Evolutionary conservation across 2,113 vertebrate genomes (phyloP).

Genomic region (Channa argus): DNA sequence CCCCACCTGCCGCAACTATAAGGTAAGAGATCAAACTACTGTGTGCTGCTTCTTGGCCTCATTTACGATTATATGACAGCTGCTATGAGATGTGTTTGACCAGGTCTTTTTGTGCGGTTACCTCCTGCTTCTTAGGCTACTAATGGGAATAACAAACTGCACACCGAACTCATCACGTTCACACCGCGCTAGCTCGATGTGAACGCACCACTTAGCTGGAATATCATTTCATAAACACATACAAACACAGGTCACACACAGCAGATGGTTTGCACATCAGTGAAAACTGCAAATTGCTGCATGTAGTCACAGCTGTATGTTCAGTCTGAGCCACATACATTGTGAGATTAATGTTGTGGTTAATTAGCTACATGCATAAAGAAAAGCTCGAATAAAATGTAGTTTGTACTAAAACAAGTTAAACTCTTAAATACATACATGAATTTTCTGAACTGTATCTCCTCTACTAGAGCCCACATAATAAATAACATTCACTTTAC

Average conservation of each 20-base stretch:
- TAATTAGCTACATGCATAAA: too few species aligned
- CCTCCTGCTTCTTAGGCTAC: not conserved
- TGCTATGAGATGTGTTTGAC: not conserved
- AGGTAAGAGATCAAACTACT: slow-evolving; percentile 76
- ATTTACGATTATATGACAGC: slow-evolving; percentile 14
- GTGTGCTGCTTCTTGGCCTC: slow-evolving; percentile 1
- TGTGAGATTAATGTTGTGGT: too few species aligned
- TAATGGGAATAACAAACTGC: slow-evolving; percentile 10
- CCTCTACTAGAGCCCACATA: not conserved
- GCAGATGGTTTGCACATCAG: not conserved
- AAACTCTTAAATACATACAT: not conserved
- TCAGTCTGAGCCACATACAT: too few species aligned
- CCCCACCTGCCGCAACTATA: slow-evolving; percentile 93
- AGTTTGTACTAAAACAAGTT: not conserved
- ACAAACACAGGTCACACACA: not conserved
- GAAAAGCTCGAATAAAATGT: too few species aligned
- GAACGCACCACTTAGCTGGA: not conserved
- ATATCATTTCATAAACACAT: not conserved
- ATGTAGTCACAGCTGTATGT: too few species aligned
- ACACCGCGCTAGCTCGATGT: not conserved
- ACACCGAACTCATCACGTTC: slow-evolving; percentile 1
- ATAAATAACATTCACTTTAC: not conserved
- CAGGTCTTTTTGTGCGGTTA: not conserved
- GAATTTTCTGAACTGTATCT: too few species aligned
- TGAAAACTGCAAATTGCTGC: not conserved